Evolutionary conservation across 1,140 invertebrate species (phyloP), one percentile per base, ranked within the genome.

Genomic region (Papilio aristodemus): DNA sequence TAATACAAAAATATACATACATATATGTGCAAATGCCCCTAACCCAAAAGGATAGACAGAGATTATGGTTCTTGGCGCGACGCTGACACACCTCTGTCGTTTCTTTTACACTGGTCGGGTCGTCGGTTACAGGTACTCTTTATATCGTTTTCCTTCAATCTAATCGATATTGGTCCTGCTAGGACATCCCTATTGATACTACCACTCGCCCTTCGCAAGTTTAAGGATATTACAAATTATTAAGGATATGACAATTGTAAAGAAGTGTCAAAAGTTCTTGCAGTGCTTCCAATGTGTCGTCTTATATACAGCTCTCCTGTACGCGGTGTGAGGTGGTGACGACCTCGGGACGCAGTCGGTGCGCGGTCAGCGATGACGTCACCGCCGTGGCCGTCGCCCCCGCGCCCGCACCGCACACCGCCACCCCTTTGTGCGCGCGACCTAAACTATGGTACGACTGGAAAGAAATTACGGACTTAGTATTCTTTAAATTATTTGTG

Each of bases 301-400:
- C 11, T 80, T 89, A 91, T 95, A 96, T 96, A 95, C 95, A 96
- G 92, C 95, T 96, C 92, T 96, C 95, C 89, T 96, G 95, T 90
- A 96, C 95, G 77, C 95, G 93, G 92, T 96, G 96, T 54, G 95
- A 96, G 58, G 95, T 95, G 73, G 95, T 96, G 70, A 96, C 95
- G 63, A 96, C 95, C 90, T 96, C 95, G 43, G 95, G 95, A 71
- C 94, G 93, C 74, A 94, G 91, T 66, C 93, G 91, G 77, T 94
- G 93, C 73, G 93, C 93, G 10, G 93, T 94, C 22, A 94, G 85
- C 38, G 93, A 93, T 78, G 93, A 93, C 80, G 93, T 93, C 76
- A 94, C 93, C n/a, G 90, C 86, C 32, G 90, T 79, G 46, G 68
- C 69, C 39, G 63, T 37, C 1, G 13, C 38, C 9, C 85, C 80